Evolutionary conservation across 2,797 vertebrate genomes (phyloP).

Genomic region (Bucorvus abyssinicus): DNA sequence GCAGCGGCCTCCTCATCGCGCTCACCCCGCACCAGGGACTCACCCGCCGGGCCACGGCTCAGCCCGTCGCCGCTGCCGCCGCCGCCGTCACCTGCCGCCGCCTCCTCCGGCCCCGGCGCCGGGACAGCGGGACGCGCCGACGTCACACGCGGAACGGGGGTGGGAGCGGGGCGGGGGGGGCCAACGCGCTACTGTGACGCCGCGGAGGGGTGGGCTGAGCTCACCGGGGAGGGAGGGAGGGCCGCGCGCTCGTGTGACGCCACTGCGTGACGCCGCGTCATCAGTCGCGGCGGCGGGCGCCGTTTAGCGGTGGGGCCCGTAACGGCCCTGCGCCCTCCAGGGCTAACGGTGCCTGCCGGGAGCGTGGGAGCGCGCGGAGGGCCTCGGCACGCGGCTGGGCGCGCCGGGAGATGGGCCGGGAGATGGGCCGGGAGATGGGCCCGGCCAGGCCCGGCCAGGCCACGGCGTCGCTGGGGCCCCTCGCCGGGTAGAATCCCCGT

Average conservation of each 20-base stretch:
- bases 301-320: too few relatives aligned
- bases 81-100: neutral
- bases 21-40: neutral
- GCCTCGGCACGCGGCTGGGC: neutral
- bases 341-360: too few relatives aligned
- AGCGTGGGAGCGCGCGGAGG: too few relatives aligned
- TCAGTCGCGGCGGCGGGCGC: too few relatives aligned
- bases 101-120: neutral
- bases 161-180: neutral
- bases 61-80: too few relatives aligned
- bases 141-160: neutral
- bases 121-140: neutral
- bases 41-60: neutral
- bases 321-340: too few relatives aligned
- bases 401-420: neutral
- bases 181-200: too few relatives aligned
- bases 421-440: too few relatives aligned
- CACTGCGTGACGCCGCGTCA: neutral
- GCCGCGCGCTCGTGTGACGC: too few relatives aligned
- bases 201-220: too few relatives aligned
- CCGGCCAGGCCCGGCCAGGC: neutral
- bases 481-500: neutral
- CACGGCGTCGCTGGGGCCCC: neutral
- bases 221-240: too few relatives aligned
- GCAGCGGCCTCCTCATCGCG: neutral